Evolutionary conservation across 2,797 vertebrate species (phyloP), one percentile per base, ranked within the genome.

Genomic region (Miichthys miiuy): DNA sequence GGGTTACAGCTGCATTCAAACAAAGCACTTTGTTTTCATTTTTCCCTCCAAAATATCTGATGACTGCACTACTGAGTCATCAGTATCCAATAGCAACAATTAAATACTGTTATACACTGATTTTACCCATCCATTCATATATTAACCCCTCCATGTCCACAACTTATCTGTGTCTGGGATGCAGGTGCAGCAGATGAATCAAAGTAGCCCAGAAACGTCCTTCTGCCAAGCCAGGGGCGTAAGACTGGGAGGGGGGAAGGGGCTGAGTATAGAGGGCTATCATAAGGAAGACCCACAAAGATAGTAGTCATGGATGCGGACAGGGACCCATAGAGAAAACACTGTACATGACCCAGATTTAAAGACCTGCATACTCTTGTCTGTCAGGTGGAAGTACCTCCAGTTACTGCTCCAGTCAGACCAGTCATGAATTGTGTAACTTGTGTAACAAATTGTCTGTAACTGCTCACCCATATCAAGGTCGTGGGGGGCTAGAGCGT

Each of bases 1-100:
- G 27, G 41, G 14, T n/a, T 63, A 48, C 42, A 69, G 16, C 34
- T 56, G 23, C 57, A 54, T 17, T 34, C 21, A 6, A 52, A 21
- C 30, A 72, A 81, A 42, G 14, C 54, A 47, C 12, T 77, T 55
- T 34, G 34, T 21, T 58, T 66, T 57, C 1, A 60, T 21, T 52
- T 61, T 12, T 44, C 34, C 34, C 34, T 34, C 34, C 34, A 34
- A 34, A 30, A 34, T 7, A 34, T 34, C 34, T 34, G 34, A 34
- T 34, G 34, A 34, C 34, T 34, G 8, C 34, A 34, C 16, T 3
- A 56, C 34, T 56, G 2, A 62, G 21, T 13, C 0, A 11, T n/a
- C 70, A 54, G 12, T n/a, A 27, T 44, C 17, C 13, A 71, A 18
- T 23, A 18, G 25, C 6, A 42, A 62, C 42, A 44, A 54, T 6